Base-by-base conservation (phyloP, 2,113 vertebrate species). In the Coryphaenoides rupestris region DNA sequence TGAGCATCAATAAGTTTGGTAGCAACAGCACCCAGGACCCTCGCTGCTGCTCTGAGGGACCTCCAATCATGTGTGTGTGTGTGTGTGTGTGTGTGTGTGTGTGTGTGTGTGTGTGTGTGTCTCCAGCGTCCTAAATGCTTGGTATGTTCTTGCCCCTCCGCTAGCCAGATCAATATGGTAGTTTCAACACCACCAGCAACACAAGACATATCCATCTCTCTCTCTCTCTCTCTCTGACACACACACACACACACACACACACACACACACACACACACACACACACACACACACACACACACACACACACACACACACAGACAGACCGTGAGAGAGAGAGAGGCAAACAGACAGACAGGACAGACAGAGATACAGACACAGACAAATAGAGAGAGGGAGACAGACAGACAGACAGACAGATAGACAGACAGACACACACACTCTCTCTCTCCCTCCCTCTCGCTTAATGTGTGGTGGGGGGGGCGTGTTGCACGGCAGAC, bases 121-220 rank as follows among this genome's bases (percentile, higher is more conserved):
- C 6, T 64, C 14, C 10, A 54, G 64, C 40, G 28, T 76, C 63
- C 64, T 63, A 24, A 64, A 67, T 21, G 2, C 10, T 62, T 23
- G 47, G 12, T 21, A 50, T 49, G 54, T 58, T 72, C 9, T 74
- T 63, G n/a, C n/a, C n/a, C 63, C 16, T 65, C 64, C 52, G 57
- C 21, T 60, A 46, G 33, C 40, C 0, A 0, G 71, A 75, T 79
- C 72, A 65, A 82, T 77, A 77, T 22, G 17, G 49, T 55, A 19
- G 58, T 70, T 73, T 77, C 67, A 70, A 73, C 72, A 77, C 66
- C 62, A n/a, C n/a, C n/a, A n/a, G n/a, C n/a, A n/a, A 68, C 64
- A 66, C 45, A n/a, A 78, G 63, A 50, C 63, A 60, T 53, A 73
- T 75, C 64, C 63, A 58, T 73, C 72, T 65, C 19, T 66, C 49